phyloP scores from a whole-genome alignment of 2,797 vertebrate species.

The Sebastolobus altivelis region DNA sequence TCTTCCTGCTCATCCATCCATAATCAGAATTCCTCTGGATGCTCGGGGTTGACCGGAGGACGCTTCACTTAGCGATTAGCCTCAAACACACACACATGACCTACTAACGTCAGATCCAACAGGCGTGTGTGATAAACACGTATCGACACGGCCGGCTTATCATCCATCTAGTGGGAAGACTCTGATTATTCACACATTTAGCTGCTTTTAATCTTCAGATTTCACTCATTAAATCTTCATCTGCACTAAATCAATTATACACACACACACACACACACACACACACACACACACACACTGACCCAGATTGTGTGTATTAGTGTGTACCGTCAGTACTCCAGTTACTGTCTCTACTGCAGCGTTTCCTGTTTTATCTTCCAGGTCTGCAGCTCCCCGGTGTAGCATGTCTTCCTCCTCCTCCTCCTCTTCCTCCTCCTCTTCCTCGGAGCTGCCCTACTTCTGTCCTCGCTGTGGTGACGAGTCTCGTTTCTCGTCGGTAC shows the following conservation, averaged over 20 bases:
- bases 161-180: neutral
- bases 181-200: neutral
- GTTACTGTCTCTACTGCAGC: neutral
- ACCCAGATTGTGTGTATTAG: neutral
- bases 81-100: neutral
- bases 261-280: neutral
- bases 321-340: too few relatives aligned
- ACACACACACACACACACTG: neutral
- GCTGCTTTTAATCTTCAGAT: constrained; percentile 14
- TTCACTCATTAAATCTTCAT: constrained; percentile 50
- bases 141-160: neutral
- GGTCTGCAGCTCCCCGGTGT: constrained; percentile 34
- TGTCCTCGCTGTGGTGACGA: constrained; percentile 69
- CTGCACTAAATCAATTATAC: constrained; percentile 38
- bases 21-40: too few relatives aligned
- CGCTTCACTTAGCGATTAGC: constrained; percentile 47
- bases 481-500: constrained; percentile 54
- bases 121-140: constrained; percentile 9
- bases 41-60: too few relatives aligned
- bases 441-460: constrained; percentile 59
- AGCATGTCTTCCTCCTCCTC: constrained; percentile 63
- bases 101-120: constrained; percentile 36
- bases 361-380: constrained; percentile 33
- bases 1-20: constrained; percentile 7
- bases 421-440: constrained; percentile 26